Conservation (phyloP, 2,888 invertebrate species). For the Drosophila neotestacea region DNA sequence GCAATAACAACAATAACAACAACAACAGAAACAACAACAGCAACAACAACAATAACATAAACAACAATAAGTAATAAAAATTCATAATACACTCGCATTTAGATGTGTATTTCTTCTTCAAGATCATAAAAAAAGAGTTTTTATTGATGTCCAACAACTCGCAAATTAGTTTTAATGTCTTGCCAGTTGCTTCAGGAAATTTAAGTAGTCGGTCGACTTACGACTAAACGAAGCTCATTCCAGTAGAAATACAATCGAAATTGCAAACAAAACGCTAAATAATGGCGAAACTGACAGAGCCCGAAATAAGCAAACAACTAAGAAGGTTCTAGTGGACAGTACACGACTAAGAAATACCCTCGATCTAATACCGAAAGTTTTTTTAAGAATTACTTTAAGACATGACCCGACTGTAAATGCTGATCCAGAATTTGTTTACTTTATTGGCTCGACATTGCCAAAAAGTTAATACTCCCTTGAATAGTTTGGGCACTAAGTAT, state of each 20-base stretch:
- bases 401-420: no score
- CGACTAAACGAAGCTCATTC: background rate
- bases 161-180: slow-evolving; percentile 53
- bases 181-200: slow-evolving; percentile 18
- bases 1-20: background rate
- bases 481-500: no score
- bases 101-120: slow-evolving; percentile 11
- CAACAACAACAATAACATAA: background rate
- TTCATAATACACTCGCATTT: slow-evolving; percentile 50
- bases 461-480: no score
- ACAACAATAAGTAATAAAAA: slow-evolving; percentile 37
- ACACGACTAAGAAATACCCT: no score
- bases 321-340: background rate
- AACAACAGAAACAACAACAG: background rate
- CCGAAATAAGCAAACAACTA: background rate
- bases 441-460: no score
- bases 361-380: no score
- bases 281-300: slow-evolving; percentile 6
- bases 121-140: slow-evolving; percentile 53
- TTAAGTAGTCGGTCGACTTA: slow-evolving; percentile 2
- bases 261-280: slow-evolving; percentile 2
- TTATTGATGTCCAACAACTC: slow-evolving; percentile 39
- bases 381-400: no score
- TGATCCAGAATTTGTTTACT: no score
- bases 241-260: background rate